Conservation (phyloP, 2,113 vertebrate species). For the Orthochromis indermauri region DNA sequence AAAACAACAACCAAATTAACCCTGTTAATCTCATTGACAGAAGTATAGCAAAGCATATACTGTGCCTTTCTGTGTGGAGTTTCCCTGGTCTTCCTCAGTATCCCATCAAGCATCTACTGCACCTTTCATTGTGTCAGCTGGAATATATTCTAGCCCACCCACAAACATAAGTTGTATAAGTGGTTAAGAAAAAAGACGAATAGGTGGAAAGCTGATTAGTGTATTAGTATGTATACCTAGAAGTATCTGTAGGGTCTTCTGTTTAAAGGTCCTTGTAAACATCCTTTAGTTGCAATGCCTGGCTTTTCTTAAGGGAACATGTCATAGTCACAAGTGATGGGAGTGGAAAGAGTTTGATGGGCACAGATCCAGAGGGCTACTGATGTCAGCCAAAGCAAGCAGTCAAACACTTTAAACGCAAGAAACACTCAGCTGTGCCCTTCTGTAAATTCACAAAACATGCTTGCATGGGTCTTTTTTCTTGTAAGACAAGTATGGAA, state of each 20-base stretch:
- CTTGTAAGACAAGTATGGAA: not conserved
- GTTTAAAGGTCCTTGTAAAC: not conserved
- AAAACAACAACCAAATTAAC: not conserved
- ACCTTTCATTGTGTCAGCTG: not conserved
- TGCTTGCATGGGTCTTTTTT: not conserved
- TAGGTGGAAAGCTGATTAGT: not conserved
- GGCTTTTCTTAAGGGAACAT: not conserved
- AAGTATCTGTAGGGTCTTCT: not conserved
- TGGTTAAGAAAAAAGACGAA: not conserved
- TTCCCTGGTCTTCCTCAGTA: not conserved
- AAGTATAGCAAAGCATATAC: not conserved
- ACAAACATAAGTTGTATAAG: not conserved
- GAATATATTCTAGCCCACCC: not conserved
- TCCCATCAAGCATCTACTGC: not conserved
- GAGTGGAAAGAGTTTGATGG: not conserved
- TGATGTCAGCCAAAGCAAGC: constrained; percentile 17
- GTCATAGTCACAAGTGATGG: not conserved
- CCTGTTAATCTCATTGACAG: not conserved
- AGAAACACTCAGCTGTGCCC: not conserved
- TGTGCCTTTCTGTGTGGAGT: not conserved
- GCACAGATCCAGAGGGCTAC: not conserved
- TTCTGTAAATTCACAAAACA: not conserved
- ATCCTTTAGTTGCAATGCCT: not conserved
- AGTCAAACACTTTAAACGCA: not conserved
- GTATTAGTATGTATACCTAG: not conserved